These are phyloP conservation scores for Cyphomyrus discorhynchus DNA, from an alignment of 2,113 vertebrate genomes.

Conservation along the genomic window DNA sequence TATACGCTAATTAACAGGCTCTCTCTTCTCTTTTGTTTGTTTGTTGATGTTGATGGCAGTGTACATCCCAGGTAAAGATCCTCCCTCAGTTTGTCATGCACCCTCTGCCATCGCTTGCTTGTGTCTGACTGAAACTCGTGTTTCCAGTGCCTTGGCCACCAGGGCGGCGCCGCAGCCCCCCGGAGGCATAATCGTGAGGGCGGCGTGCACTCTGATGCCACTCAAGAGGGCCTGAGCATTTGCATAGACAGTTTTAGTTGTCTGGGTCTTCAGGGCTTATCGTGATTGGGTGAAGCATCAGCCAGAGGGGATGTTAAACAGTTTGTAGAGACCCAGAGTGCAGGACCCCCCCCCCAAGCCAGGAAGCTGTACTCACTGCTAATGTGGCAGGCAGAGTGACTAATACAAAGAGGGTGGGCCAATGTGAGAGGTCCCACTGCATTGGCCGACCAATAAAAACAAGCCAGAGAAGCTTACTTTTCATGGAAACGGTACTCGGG, in stretches of 20 bases:
- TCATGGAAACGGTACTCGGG: not conserved
- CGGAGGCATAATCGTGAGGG: not conserved
- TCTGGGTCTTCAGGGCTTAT: not conserved
- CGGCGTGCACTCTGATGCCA: not conserved
- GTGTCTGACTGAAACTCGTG: constrained; percentile 9
- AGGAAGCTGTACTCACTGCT: not conserved
- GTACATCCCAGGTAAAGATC: constrained; percentile 72
- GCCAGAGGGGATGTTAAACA: not conserved
- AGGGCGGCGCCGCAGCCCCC: not conserved
- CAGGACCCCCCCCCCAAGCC: not conserved
- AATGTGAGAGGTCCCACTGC: not conserved
- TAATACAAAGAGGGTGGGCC: not conserved
- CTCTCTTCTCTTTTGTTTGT: constrained; percentile 52
- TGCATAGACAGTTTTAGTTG: not conserved
- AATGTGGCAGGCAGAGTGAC: not conserved
- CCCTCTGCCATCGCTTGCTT: constrained; percentile 42
- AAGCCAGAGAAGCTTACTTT: not conserved
- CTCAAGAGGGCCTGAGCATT: not conserved
- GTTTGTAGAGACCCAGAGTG: not conserved
- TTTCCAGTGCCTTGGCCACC: not conserved
- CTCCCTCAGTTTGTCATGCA: constrained; percentile 41
- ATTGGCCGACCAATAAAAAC: not conserved
- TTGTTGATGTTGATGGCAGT: constrained; percentile 60
- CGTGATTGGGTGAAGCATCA: not conserved
- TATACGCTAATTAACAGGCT: constrained; percentile 42